A percentile compares a stretch with the other conserved stretches of the same genome.
Evolutionary conservation across 1,140 invertebrate species (phyloP).

Genomic region (Andricus grossulariae): DNA sequence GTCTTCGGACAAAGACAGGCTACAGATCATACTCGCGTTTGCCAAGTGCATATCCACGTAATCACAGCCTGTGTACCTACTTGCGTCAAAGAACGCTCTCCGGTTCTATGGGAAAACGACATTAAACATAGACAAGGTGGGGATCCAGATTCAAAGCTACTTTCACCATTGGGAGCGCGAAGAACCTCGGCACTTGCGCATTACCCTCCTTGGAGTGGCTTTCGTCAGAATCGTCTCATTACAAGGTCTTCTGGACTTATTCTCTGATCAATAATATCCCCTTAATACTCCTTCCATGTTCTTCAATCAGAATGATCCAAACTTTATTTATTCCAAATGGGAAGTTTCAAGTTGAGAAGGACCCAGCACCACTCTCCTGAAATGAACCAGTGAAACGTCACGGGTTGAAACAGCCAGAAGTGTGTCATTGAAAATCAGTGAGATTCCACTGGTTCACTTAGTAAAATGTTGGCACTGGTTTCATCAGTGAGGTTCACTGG

Average conservation of each 20-base stretch:
- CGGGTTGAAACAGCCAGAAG: too few relatives aligned
- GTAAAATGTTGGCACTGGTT: too few relatives aligned
- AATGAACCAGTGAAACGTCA: too few relatives aligned
- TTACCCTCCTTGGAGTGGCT: constrained; percentile 41
- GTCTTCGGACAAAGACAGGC: constrained; percentile 41
- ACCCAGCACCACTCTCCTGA: too few relatives aligned
- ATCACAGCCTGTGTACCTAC: constrained; percentile 34
- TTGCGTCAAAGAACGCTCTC: constrained; percentile 29
- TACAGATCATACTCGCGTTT: constrained; percentile 38
- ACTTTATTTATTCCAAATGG: too few relatives aligned
- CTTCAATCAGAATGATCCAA: too few relatives aligned
- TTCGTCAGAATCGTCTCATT: not conserved
- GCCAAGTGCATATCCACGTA: constrained; percentile 38
- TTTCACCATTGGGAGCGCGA: constrained; percentile 65
- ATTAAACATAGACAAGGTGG: constrained; percentile 59
- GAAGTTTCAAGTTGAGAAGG: too few relatives aligned
- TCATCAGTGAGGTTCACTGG: too few relatives aligned
- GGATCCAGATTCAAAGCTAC: constrained; percentile 59
- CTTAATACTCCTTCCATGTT: too few relatives aligned
- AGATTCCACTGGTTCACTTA: too few relatives aligned
- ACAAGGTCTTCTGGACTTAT: not conserved
- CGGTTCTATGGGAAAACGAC: constrained; percentile 68
- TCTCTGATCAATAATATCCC: not conserved
- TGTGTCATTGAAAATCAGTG: too few relatives aligned
- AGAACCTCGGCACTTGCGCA: constrained; percentile 47